Evolutionary conservation across 2,113 vertebrate species (phyloP), one percentile per base, ranked within the genome.

Genomic region (Oryzias melastigma): DNA sequence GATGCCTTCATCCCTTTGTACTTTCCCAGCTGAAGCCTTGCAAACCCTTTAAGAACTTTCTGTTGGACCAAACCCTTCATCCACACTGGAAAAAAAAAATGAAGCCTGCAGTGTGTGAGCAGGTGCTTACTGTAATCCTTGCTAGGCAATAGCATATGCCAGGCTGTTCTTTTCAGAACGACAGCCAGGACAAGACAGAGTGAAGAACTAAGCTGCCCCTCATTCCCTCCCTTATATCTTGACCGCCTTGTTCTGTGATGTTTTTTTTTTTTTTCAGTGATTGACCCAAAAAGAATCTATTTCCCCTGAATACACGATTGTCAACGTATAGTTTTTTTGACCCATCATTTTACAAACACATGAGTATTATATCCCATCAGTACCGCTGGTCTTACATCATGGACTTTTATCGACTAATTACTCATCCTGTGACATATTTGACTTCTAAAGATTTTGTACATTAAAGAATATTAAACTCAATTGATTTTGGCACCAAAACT

Each of bases 101-200:
- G 35, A 77, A 70, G 44, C 52, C 13, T 73, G 7, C 63, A 59
- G 62, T 29, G 51, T 58, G 68, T 65, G 71, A 80, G 70, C 85
- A 85, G 84, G 84, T 84, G 84, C 68, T 73, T 69, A 52, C 68
- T 66, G 77, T 90, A 87, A 90, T 88, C 85, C 87, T 71, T 5
- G 58, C 69, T 35, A 70, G 82, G 76, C 76, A 50, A 78, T 75
- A 83, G 71, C 86, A 85, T 81, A 86, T 84, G 81, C 81, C 77
- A 68, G 62, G 59, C 63, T 76, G 70, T 77, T 81, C 68, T 71
- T 76, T 81, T 83, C 52, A 71, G 81, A 73, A 56, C 65, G 62
- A 51, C 59, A 65, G 73, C 77, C 69, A 81, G 77, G 63, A 68
- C 73, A 80, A 83, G 75, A 75, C 66, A 70, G 57, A 68, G 65